Evolutionary conservation across 1,140 invertebrate genomes (phyloP).

Genomic region (Hyposmocoma kahamanoa): DNA sequence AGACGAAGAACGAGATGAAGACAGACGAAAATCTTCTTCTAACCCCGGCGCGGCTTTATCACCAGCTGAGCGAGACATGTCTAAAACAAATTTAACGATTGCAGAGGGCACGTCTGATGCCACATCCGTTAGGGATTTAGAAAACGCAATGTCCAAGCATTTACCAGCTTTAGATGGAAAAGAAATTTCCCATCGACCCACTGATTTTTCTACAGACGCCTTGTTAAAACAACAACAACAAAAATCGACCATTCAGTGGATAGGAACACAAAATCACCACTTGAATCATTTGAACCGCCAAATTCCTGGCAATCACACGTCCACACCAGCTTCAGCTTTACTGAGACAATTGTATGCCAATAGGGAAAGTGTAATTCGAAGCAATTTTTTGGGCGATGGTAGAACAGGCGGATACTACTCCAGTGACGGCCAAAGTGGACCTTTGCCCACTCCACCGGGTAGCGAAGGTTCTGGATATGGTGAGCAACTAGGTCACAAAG

Average conservation of each 20-base stretch:
- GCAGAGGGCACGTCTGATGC: constrained; percentile 61
- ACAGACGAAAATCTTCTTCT: constrained; percentile 76
- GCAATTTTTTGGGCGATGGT: constrained; percentile 85
- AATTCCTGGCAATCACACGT: constrained; percentile 64
- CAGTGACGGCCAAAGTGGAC: constrained; percentile 77
- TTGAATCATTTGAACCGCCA: constrained; percentile 79
- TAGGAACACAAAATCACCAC: constrained; percentile 85
- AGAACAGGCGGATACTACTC: constrained; percentile 72
- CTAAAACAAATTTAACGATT: constrained; percentile 56
- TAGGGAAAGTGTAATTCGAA: constrained; percentile 94
- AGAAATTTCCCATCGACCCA: constrained; percentile 80
- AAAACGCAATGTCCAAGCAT: constrained; percentile 97
- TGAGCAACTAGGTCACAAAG: constrained; percentile 75
- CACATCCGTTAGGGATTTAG: constrained; percentile 90
- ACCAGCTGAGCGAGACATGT: constrained; percentile 52
- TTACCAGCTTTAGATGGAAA: constrained; percentile 78
- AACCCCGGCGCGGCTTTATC: constrained; percentile 55
- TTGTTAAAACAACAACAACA: constrained; percentile 87
- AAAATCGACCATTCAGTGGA: constrained; percentile 95
- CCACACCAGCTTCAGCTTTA: constrained; percentile 87
- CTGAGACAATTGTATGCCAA: constrained; percentile 93
- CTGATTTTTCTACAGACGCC: constrained; percentile 91
- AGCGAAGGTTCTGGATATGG: constrained; percentile 86
- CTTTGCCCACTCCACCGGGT: constrained; percentile 89
- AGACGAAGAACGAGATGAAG: constrained; percentile 61